Evolutionary conservation across 2,888 invertebrate species (phyloP), one percentile per base, ranked within the genome.

Genomic region (Mesochorus sp.): DNA sequence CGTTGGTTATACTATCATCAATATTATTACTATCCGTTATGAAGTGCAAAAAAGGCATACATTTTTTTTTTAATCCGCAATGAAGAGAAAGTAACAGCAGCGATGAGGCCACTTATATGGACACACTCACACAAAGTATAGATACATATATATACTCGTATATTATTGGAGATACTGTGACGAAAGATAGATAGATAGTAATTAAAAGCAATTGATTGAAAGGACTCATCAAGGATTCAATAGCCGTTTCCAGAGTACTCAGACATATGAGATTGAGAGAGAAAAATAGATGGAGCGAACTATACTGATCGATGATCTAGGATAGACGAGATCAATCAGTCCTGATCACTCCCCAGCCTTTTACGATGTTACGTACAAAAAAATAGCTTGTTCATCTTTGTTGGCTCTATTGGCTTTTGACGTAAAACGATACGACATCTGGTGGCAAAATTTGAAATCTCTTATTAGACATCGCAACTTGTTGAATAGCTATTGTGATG

Each of bases 321-420:
- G 64, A 49, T 26, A 42, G 28, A 49, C 59, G 76, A 24, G 34
- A 80, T 51, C 78, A 74, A 76, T 81, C 76, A 68, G 72, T 76
- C 59, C 70, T 42, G 21, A 53, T 62, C 72, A 73, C 66, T 78
- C 59, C n/a, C 44, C 62, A 74, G 74, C 70, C 83, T 83, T 85
- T 83, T 80, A 79, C 81, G 80, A 82, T 79, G 53, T 62, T 47
- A 21, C 12, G 24, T 47, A 31, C 49, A 14, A 37, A 57, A 59
- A 49, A 14, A 39, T 24, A 57, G 2, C n/a, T 28, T 34, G n/a
- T 57, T 5, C 5, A n/a, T 5, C 12, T 17, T 12, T 1, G n/a
- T n/a, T n/a, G n/a, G n/a, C n/a, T n/a, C n/a, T n/a, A n/a, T n/a
- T n/a, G n/a, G n/a, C n/a, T n/a, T n/a, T n/a, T n/a, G n/a, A n/a